These are phyloP conservation scores for Spilogale gracilis DNA, from an alignment of 2,113 vertebrate species.

Conservation along the genomic window DNA sequence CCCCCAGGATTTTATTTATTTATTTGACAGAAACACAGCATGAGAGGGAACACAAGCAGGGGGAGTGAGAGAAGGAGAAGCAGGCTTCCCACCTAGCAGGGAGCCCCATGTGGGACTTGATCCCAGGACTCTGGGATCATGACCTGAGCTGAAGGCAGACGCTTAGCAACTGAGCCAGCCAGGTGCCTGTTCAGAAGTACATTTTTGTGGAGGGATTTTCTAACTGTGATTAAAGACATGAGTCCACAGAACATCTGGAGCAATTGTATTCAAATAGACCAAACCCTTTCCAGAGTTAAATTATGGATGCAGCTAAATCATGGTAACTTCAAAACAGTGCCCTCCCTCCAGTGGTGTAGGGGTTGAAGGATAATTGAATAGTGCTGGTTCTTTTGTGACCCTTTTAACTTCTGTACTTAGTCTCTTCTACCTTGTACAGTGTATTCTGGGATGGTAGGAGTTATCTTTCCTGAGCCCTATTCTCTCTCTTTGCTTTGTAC, in stretches of 20 bases:
- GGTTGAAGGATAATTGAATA: not conserved
- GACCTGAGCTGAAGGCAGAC: too few relatives aligned
- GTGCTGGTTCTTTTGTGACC: not conserved
- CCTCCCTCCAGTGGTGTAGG: not conserved
- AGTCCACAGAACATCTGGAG: constrained; percentile 72
- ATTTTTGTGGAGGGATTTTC: constrained; percentile 48
- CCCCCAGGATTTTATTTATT: too few relatives aligned
- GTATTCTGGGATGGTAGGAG: not conserved
- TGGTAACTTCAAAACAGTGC: not conserved
- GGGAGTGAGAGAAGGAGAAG: too few relatives aligned
- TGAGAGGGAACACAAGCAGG: too few relatives aligned
- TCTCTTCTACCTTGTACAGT: not conserved
- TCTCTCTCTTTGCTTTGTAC: not conserved
- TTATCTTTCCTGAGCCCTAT: not conserved
- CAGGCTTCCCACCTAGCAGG: too few relatives aligned
- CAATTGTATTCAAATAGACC: constrained; percentile 18
- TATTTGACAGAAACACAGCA: too few relatives aligned
- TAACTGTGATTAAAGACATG: constrained; percentile 64
- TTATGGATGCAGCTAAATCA: constrained; percentile 23
- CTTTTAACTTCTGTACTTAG: not conserved
- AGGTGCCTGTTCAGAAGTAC: not conserved
- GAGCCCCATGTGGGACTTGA: too few relatives aligned
- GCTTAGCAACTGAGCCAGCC: too few relatives aligned
- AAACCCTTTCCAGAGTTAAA: constrained; percentile 38
- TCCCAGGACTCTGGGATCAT: too few relatives aligned